Conservation (phyloP, 2,797 vertebrate genomes). For the Xyrichtys novacula region DNA sequence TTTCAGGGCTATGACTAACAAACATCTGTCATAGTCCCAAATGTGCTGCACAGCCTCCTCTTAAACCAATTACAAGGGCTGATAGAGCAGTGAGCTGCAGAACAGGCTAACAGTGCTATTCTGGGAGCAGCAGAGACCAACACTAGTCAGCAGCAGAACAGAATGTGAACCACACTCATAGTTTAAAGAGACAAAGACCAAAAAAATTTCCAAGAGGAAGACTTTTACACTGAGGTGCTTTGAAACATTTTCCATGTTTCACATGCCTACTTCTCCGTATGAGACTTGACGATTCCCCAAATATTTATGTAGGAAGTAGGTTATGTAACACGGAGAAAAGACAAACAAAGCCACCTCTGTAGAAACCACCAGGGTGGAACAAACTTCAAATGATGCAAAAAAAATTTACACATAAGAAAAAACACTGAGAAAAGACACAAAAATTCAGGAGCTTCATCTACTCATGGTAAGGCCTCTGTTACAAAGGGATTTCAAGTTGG, state of each 20-base stretch:
- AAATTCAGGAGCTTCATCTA: not conserved
- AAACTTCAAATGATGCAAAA: conserved; percentile 15
- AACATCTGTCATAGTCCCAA: not conserved
- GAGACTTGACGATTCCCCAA: conserved; percentile 3
- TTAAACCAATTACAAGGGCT: not conserved
- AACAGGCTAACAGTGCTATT: not conserved
- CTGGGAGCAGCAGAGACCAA: not conserved
- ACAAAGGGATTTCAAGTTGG: not conserved
- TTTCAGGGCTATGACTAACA: not conserved
- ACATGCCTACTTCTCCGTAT: conserved; percentile 16
- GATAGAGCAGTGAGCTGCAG: not conserved
- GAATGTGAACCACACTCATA: not conserved
- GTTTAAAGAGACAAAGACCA: not conserved
- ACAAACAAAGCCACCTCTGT: conserved; percentile 49
- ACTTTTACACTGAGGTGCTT: not conserved
- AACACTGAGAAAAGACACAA: not conserved
- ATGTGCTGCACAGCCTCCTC: not conserved
- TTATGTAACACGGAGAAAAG: conserved; percentile 55
- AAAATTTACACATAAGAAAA: conserved; percentile 1
- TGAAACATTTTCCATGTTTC: not conserved
- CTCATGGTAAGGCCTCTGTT: not conserved
- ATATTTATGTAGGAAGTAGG: conserved; percentile 43
- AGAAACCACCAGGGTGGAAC: conserved; percentile 19
- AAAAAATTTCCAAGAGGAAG: not conserved
- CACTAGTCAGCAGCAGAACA: not conserved